These are phyloP conservation scores for Ispidina picta DNA, from an alignment of 2,797 vertebrate species.

Conservation along the genomic window DNA sequence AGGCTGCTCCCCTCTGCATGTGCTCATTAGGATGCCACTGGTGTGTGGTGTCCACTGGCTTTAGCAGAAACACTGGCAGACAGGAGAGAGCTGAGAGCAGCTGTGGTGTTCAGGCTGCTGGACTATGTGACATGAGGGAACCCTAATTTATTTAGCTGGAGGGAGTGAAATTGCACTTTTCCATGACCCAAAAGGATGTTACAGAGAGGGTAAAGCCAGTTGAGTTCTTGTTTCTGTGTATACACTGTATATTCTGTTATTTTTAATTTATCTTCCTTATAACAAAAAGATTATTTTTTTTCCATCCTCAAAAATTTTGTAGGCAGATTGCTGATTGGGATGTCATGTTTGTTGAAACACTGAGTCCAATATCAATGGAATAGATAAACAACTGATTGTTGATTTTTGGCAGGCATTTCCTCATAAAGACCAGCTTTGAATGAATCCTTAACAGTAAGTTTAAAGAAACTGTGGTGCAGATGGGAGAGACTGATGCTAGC, in stretches of 20 bases:
- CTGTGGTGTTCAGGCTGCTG: not conserved
- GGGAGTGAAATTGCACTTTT: not conserved
- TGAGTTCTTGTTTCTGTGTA: not conserved
- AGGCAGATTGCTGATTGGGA: not conserved
- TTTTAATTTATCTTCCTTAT: not conserved
- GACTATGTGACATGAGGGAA: not conserved
- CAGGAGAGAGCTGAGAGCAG: not conserved
- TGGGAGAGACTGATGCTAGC: not conserved
- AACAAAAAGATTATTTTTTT: not conserved
- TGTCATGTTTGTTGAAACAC: not conserved
- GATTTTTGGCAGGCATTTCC: not conserved
- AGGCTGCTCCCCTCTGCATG: not conserved
- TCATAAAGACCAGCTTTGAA: not conserved
- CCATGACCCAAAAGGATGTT: not conserved
- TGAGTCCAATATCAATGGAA: not conserved
- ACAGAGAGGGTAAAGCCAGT: not conserved
- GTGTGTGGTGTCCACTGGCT: not conserved
- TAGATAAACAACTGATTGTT: not conserved
- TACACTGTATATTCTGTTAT: rapidly evolving
- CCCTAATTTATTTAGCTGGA: not conserved
- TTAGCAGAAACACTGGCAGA: not conserved
- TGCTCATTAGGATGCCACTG: not conserved
- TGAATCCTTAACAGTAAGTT: not conserved
- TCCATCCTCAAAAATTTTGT: not conserved
- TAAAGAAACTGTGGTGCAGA: not conserved